phyloP scores from a whole-genome alignment of 2,113 vertebrate species.

The Epinephelus moara region DNA sequence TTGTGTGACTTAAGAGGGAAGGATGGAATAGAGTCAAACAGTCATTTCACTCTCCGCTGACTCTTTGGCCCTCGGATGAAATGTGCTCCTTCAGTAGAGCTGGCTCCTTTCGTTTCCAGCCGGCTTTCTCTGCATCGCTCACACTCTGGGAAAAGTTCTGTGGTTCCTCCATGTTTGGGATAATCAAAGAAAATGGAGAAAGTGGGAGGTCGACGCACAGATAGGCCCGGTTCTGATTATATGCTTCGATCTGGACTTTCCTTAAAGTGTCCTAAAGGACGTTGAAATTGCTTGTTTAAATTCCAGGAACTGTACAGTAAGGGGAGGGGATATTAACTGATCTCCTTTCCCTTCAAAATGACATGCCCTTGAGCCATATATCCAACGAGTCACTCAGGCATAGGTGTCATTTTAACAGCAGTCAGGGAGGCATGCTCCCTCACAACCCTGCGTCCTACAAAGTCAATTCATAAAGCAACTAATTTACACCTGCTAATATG shows the following conservation, averaged over 20 bases:
- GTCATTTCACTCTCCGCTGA: conserved; percentile 80
- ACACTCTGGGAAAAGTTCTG: conserved; percentile 13
- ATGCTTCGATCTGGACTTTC: conserved; percentile 4
- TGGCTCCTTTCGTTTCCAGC: conserved; percentile 36
- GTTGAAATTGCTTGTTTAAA: conserved; percentile 19
- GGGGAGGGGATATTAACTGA: conserved; percentile 5
- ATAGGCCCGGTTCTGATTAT: conserved; percentile 38
- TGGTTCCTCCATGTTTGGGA: conserved; percentile 22
- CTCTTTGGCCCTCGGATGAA: conserved; percentile 74
- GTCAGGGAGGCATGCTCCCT: neutral
- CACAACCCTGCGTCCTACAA: neutral
- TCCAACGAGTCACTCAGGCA: neutral
- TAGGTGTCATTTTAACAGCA: conserved; percentile 1
- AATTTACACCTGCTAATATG: neutral
- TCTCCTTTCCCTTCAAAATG: neutral
- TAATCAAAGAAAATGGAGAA: conserved; percentile 36
- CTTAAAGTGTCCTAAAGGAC: conserved; percentile 10
- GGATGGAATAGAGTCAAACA: conserved; percentile 79
- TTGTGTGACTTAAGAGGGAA: conserved; percentile 79
- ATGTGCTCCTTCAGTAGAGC: conserved; percentile 66
- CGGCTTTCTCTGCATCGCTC: conserved; percentile 38
- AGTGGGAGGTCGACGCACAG: conserved; percentile 1
- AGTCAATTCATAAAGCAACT: neutral
- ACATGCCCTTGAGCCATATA: neutral
- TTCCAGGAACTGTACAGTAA: neutral